phyloP scores from a whole-genome alignment of 2,888 invertebrate genomes.

The Eucriotettix oculatus region DNA sequence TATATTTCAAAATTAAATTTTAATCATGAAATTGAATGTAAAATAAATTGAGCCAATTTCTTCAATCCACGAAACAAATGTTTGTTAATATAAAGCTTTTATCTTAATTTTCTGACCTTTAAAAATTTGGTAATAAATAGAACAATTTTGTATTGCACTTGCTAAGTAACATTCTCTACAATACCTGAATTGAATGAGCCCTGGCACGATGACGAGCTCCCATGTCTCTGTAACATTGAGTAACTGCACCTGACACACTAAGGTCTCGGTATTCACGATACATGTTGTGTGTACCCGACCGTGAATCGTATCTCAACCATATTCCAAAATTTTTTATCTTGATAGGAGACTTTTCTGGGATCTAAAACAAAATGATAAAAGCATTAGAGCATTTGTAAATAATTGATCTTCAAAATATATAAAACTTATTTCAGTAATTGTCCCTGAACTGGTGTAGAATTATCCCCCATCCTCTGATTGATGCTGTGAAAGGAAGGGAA shows the following conservation, averaged over 20 bases:
- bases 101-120: too few relatives aligned
- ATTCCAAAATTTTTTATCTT: conserved; percentile 99
- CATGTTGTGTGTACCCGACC: conserved; percentile 99
- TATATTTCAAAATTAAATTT: too few relatives aligned
- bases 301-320: conserved; percentile 96
- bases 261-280: conserved; percentile 98
- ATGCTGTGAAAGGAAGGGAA: too few relatives aligned
- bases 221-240: conserved; percentile 97
- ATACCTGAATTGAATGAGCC: conserved; percentile 83
- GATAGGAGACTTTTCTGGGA: conserved; percentile 81
- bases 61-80: too few relatives aligned
- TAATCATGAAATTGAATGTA: too few relatives aligned
- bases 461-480: too few relatives aligned
- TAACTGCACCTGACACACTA: conserved; percentile 89
- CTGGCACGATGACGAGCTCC: conserved; percentile 95
- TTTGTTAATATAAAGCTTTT: too few relatives aligned
- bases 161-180: neutral
- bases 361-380: conserved; percentile 29
- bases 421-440: neutral
- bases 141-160: too few relatives aligned
- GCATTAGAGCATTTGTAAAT: neutral
- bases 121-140: too few relatives aligned
- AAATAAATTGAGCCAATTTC: too few relatives aligned
- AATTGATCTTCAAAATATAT: neutral
- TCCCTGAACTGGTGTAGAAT: too few relatives aligned